These are phyloP conservation scores for Pipistrellus kuhlii DNA, from an alignment of 2,797 vertebrate species.

Conservation along the genomic window DNA sequence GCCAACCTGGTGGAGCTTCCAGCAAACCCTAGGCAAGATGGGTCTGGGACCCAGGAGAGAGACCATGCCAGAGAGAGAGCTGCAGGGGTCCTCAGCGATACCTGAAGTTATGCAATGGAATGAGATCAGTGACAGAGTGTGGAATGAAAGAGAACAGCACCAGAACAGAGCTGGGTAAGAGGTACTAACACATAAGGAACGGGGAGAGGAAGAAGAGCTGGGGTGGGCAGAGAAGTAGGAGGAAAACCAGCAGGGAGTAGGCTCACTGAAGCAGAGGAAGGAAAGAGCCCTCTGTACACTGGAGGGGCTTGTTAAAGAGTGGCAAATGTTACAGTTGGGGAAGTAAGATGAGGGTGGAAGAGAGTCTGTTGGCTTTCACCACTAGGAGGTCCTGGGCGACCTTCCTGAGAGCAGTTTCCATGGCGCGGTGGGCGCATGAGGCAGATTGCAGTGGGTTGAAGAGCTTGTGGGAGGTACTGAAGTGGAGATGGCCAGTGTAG, in stretches of 20 bases:
- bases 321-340: constrained; percentile 56
- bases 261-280: constrained; percentile 61
- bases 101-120: constrained; percentile 14
- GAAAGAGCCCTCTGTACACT: constrained; percentile 10
- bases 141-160: constrained; percentile 50
- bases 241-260: constrained; percentile 56
- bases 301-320: constrained; percentile 56
- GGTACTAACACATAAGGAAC: constrained; percentile 2
- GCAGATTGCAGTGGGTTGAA: constrained; percentile 79
- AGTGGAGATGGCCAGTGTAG: constrained; percentile 77
- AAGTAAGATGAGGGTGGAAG: constrained; percentile 56
- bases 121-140: constrained; percentile 19
- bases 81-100: neutral
- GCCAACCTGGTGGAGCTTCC: neutral
- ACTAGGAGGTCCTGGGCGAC: constrained; percentile 69
- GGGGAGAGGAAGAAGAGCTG: constrained; percentile 43
- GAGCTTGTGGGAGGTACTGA: constrained; percentile 76
- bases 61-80: constrained; percentile 6
- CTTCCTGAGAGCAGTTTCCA: constrained; percentile 69
- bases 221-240: constrained; percentile 60
- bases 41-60: neutral
- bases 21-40: neutral
- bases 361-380: constrained; percentile 69
- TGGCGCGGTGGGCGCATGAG: constrained; percentile 63
- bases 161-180: constrained; percentile 54